Base-by-base conservation (phyloP, 1,140 invertebrate species). In the Bombus ignitus region DNA sequence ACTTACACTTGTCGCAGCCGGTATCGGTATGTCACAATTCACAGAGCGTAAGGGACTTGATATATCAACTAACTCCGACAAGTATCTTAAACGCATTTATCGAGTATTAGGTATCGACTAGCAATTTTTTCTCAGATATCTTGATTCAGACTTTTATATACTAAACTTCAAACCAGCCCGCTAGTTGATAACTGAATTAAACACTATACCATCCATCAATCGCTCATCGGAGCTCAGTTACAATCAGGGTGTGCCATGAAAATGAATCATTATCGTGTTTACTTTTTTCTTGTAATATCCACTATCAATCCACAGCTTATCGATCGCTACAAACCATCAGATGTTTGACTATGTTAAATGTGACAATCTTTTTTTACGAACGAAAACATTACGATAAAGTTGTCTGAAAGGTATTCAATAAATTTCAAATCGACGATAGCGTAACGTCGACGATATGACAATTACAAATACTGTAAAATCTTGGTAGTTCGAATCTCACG, bases 71-170 rank as follows among this genome's bases (percentile, higher is more conserved):
- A 53, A 18, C 47, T 22, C 5, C 5, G 25, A 25, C 28, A 10
- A 44, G 22, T 44, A 65, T 65, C n/a, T 44, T 35, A 10, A 74
- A 28, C 3, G 32, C 8, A 10, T 28, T 74, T 73, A 65, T 82
- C 53, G 28, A 0, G 22, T 35, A 28, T 53, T 25, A 74, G 3
- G 37, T 74, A 35, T 32, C 2, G 12, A 71, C 0, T 13, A 6
- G 8, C n/a, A 42, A 25, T n/a, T 73, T 73, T 62, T 77, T 59
- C 12, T 15, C 28, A n/a, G 13, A 37, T 39, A 62, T 25, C 3
- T 77, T 39, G 39, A 77, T 32, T 25, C 47, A 59, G 12, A 37
- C 35, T 47, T 75, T 75, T 75, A 53, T 37, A 75, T 39, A 57
- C 1, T 75, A 37, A 37, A 53, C 32, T 32, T 28, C 32, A 25